Base-by-base conservation (phyloP, 2,113 vertebrate species). In the Rhineura floridana region DNA sequence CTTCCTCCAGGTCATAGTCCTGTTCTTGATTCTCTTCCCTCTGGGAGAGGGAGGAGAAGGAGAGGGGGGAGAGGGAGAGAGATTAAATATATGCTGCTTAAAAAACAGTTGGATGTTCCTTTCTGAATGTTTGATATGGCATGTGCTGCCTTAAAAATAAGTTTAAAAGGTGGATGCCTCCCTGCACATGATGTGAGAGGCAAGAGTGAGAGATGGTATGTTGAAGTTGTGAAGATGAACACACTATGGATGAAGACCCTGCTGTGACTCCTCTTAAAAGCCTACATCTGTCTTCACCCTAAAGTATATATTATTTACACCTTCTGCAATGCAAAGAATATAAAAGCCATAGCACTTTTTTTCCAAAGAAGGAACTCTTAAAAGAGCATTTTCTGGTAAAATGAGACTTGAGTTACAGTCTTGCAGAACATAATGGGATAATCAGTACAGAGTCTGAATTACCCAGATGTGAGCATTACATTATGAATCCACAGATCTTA, bases 391-490 rank as follows among this genome's bases (percentile, higher is more conserved):
- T 91, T 65, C 72, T 84, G 46, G 59, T 86, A 83, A 91, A 88
- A 63, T 83, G 62, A 83, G 42, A 90, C 80, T 86, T 28, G 89
- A 79, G 11, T 78, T 39, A 92, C 91, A 73, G 15, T 81, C 85
- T 15, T 80, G 39, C 9, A 85, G 86, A 79, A 0, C 0, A 75
- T 85, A 93, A 89, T 33, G 3, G 23, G 86, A 77, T 90, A 89
- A 87, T 83, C 1, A 2, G 85, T 89, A 81, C 9, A 83, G 36
- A 84, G 86, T 90, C 73, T 93, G n/a, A 91, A 82, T 89, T 84
- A 85, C 9, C 19, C 67, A 91, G 33, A 86, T 75, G 11, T 84
- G 90, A 93, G 10, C 30, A 88, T 69, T 90, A 2, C 72, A 81
- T 81, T 85, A 69, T 73, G 62, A 84, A 42, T 50, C 82, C 88